A percentile compares a stretch with the other conserved stretches of the same genome.
These are phyloP conservation scores for Neodiprion virginianus DNA, from an alignment of 1,140 invertebrate species.

Conservation along the genomic window DNA sequence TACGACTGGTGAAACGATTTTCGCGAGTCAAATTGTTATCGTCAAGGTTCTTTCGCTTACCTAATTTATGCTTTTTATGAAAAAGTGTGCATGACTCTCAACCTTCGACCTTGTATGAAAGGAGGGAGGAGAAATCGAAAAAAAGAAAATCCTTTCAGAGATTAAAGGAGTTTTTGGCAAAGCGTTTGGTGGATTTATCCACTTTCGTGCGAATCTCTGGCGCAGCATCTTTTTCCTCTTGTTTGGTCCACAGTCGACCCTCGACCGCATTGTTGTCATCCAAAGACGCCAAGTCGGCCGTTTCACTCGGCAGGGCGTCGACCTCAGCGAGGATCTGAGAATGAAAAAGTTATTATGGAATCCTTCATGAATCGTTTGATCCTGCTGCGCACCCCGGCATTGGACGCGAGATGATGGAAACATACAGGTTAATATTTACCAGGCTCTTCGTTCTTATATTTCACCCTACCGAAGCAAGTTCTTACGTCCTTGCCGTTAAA, in stretches of 20 bases:
- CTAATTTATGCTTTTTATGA: background rate
- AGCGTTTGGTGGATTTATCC: background rate
- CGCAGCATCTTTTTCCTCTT: background rate
- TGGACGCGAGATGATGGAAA: constrained; percentile 37
- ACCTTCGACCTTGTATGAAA: background rate
- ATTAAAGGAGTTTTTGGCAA: background rate
- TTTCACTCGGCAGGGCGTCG: background rate
- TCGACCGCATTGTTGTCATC: background rate
- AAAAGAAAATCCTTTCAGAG: background rate
- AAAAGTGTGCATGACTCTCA: background rate
- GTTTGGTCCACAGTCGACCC: constrained; percentile 3
- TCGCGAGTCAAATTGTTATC: no score
- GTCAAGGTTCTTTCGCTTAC: no score
- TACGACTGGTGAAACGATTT: no score
- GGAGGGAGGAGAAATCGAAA: background rate
- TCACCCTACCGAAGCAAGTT: background rate
- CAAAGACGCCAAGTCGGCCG: background rate
- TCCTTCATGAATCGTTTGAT: constrained; percentile 45
- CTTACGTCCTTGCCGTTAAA: background rate
- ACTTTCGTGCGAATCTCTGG: background rate
- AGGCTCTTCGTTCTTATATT: constrained; percentile 2
- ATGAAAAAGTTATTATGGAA: constrained; percentile 19
- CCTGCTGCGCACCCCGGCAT: constrained; percentile 22
- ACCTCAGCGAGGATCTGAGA: background rate
- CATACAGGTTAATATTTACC: constrained; percentile 42